Conservation (phyloP, 2,113 vertebrate genomes). For the Pterocles gutturalis region DNA sequence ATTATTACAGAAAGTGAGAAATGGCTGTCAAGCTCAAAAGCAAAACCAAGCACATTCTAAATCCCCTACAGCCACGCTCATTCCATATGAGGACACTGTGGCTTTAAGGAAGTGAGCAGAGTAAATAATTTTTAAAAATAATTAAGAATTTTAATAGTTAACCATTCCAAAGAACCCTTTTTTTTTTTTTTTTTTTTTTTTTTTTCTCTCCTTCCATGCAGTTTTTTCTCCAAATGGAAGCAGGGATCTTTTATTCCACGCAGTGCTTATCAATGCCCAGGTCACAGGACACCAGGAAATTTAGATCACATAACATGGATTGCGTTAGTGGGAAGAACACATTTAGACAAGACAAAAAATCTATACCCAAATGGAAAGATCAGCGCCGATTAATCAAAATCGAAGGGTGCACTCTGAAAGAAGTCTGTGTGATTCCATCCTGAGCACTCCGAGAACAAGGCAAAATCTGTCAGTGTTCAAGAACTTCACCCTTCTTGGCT, state of each 20-base stretch:
- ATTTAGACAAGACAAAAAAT: neutral
- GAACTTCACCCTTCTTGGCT: neutral
- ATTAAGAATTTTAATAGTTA: slow-evolving; percentile 72
- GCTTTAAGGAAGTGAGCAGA: slow-evolving; percentile 33
- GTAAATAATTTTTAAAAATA: slow-evolving; percentile 68
- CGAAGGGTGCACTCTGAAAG: neutral
- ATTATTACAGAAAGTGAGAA: slow-evolving; percentile 68
- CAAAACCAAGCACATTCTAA: slow-evolving; percentile 51
- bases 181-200: neutral
- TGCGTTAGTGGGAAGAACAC: neutral
- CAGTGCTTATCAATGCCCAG: neutral
- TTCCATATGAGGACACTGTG: slow-evolving; percentile 48
- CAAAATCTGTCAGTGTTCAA: neutral
- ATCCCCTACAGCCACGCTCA: slow-evolving; percentile 46
- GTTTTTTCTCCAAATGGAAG: neutral
- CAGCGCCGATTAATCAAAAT: neutral
- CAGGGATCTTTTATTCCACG: neutral
- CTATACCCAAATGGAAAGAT: neutral
- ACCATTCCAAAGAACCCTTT: slow-evolving; percentile 30
- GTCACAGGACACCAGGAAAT: neutral
- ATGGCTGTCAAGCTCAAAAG: slow-evolving; percentile 66
- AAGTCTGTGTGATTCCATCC: neutral
- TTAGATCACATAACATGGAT: neutral
- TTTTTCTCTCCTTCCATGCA: neutral
- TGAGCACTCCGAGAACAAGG: neutral